Evolutionary conservation across 2,113 vertebrate genomes (phyloP).

Genomic region (Phalacrocorax brasilianus): DNA sequence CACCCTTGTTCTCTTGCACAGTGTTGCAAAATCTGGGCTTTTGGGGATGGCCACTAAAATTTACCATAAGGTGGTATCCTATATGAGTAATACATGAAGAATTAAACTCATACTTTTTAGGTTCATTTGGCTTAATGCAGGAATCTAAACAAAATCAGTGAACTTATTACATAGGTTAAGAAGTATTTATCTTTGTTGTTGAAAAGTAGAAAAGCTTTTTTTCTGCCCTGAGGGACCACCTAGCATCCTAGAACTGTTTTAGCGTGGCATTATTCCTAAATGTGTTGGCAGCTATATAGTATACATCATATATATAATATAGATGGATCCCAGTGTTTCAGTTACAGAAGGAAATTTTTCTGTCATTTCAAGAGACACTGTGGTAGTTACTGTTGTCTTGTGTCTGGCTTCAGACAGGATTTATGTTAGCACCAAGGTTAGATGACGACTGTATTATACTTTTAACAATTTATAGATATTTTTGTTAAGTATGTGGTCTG

Average conservation of each 20-base stretch:
- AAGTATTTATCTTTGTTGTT: background rate
- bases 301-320: background rate
- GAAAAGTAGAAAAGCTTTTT: background rate
- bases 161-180: background rate
- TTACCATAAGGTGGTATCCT: rapidly evolving
- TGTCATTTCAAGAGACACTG: background rate
- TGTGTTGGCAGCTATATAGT: background rate
- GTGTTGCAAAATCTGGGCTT: background rate
- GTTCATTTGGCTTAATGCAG: background rate
- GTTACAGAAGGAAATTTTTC: background rate
- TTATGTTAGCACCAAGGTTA: background rate
- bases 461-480: background rate
- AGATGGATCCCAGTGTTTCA: background rate
- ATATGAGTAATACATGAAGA: background rate
- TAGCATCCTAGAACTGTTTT: background rate
- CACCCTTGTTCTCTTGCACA: background rate
- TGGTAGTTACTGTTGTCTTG: background rate
- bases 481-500: background rate
- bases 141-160: background rate
- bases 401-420: background rate
- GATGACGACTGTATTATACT: background rate
- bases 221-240: background rate
- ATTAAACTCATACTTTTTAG: background rate
- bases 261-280: background rate
- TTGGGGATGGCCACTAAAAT: background rate